These are phyloP conservation scores for Valencia hispanica DNA, from an alignment of 2,797 vertebrate genomes.

Conservation along the genomic window DNA sequence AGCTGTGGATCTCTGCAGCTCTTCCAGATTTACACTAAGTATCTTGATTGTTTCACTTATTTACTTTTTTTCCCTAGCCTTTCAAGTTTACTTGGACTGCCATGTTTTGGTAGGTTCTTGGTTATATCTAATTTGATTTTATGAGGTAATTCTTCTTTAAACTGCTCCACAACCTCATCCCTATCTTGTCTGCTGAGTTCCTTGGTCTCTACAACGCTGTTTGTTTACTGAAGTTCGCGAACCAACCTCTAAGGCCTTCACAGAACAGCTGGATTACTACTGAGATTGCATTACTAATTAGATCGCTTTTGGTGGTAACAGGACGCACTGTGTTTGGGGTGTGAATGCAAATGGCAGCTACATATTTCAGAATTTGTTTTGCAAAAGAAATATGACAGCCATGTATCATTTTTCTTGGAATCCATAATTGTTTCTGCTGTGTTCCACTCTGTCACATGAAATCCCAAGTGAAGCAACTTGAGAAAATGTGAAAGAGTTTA, in stretches of 20 bases:
- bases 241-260: background rate
- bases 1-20: no score
- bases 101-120: background rate
- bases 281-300: background rate
- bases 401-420: background rate
- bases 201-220: background rate
- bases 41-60: no score
- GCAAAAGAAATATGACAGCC: background rate
- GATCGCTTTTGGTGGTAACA: background rate
- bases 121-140: background rate
- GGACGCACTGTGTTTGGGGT: background rate
- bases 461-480: no score
- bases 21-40: no score
- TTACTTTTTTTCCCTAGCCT: no score
- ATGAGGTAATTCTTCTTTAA: background rate
- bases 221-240: background rate
- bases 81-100: no score
- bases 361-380: background rate
- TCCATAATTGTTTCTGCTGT: background rate
- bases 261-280: background rate
- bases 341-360: background rate
- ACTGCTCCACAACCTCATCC: background rate
- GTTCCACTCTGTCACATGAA: no score
- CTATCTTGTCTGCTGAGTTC: background rate
- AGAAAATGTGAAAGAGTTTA: no score